Evolutionary conservation across 2,113 vertebrate genomes (phyloP).

Genomic region (Pseudonaja textilis): DNA sequence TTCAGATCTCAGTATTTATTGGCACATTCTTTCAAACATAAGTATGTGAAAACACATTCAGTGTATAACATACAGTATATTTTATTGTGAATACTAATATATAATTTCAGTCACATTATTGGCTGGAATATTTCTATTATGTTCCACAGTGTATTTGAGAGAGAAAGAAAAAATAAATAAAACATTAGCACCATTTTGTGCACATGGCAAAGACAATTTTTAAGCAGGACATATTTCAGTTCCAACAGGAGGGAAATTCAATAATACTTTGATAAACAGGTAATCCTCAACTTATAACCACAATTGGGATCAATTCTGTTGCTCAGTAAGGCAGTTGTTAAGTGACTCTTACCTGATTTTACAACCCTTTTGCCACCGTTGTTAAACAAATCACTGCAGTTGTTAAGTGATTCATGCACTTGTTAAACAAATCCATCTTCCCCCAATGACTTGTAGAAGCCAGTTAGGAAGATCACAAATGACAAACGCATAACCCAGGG

Average conservation of each 20-base stretch:
- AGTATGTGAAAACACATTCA: not conserved
- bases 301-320: not conserved
- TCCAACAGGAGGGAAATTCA: not conserved
- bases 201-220: not conserved
- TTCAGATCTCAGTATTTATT: not conserved
- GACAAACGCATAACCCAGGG: not conserved
- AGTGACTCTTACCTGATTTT: not conserved
- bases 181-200: not conserved
- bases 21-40: not conserved
- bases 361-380: not conserved
- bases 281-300: not conserved
- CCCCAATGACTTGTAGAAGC: not conserved
- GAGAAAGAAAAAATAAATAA: not conserved
- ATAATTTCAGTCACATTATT: not conserved
- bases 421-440: not conserved
- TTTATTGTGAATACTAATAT: not conserved
- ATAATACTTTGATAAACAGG: not conserved
- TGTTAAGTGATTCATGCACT: not conserved
- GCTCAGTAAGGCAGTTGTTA: not conserved
- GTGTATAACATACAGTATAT: not conserved
- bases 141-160: not conserved
- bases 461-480: not conserved
- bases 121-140: not conserved
- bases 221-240: not conserved
- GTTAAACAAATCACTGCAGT: not conserved